phyloP scores from a whole-genome alignment of 1,140 invertebrate genomes.

The Heliconius melpomene region DNA sequence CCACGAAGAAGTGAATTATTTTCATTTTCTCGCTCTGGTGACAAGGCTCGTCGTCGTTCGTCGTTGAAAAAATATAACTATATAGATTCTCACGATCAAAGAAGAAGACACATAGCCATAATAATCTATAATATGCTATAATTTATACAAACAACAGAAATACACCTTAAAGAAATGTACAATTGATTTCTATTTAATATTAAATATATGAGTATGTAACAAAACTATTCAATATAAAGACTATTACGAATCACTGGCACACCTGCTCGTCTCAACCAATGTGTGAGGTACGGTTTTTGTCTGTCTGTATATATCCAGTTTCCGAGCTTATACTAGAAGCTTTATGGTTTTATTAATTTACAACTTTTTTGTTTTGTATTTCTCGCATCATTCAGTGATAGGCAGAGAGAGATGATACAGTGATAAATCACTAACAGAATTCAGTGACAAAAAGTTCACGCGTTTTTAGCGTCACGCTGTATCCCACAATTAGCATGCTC shows the following conservation, averaged over 20 bases:
- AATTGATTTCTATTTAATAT: background rate
- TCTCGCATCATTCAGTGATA: background rate
- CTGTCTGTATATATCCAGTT: background rate
- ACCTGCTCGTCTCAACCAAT: constrained; percentile 1
- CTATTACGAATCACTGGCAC: background rate
- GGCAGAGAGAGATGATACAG: too few species aligned
- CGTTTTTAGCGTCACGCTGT: too few species aligned
- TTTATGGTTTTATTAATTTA: background rate
- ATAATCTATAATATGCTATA: background rate
- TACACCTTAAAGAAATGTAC: background rate
- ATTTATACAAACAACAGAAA: background rate
- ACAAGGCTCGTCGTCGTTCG: too few species aligned
- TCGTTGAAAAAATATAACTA: too few species aligned
- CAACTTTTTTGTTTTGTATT: background rate
- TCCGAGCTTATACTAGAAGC: background rate
- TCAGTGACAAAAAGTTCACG: too few species aligned
- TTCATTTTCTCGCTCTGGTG: too few species aligned
- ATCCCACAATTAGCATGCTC: too few species aligned
- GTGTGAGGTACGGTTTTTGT: constrained; percentile 10
- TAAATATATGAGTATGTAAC: background rate
- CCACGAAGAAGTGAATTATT: too few species aligned
- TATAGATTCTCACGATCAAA: too few species aligned
- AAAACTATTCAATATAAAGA: background rate
- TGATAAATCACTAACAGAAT: too few species aligned
- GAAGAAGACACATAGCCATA: too few species aligned